Conservation (phyloP, 1,140 invertebrate genomes). For the Amphibalanus amphitrite region DNA sequence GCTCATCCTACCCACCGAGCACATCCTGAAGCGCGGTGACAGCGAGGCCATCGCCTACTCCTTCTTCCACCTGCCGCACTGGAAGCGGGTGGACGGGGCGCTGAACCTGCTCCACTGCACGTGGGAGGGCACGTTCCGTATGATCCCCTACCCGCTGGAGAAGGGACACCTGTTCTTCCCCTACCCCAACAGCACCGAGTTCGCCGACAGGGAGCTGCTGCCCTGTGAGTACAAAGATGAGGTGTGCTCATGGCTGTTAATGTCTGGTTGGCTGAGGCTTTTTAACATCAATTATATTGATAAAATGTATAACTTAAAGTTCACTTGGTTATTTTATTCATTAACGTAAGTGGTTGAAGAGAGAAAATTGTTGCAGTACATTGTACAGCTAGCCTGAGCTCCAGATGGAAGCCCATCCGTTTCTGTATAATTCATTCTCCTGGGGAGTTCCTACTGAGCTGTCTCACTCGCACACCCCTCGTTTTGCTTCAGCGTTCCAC, state of each 20-base stretch:
- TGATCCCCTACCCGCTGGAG: slow-evolving; percentile 83
- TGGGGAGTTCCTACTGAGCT: too few relatives aligned
- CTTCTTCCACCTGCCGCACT: slow-evolving; percentile 90
- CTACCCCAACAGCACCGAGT: slow-evolving; percentile 86
- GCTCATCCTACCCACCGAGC: slow-evolving; percentile 87
- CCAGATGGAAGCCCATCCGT: too few relatives aligned
- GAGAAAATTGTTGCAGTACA: too few relatives aligned
- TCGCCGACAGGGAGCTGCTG: slow-evolving; percentile 82
- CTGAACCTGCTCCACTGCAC: slow-evolving; percentile 84
- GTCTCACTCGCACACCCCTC: background rate
- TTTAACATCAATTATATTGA: too few relatives aligned
- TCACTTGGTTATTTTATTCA: too few relatives aligned
- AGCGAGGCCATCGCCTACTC: slow-evolving; percentile 93
- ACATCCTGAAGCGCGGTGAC: slow-evolving; percentile 92
- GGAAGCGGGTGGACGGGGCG: slow-evolving; percentile 91
- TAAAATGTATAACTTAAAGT: too few relatives aligned
- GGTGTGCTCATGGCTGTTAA: too few relatives aligned
- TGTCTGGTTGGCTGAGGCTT: too few relatives aligned
- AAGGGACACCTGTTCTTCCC: slow-evolving; percentile 89
- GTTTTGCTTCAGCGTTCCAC: slow-evolving; percentile 66
- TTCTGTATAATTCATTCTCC: too few relatives aligned
- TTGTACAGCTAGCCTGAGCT: too few relatives aligned
- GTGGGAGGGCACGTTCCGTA: slow-evolving; percentile 91
- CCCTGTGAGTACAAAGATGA: slow-evolving; percentile 51
- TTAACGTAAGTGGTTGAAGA: too few relatives aligned